phyloP scores from a whole-genome alignment of 2,113 vertebrate genomes.

The Prunella himalayana region DNA sequence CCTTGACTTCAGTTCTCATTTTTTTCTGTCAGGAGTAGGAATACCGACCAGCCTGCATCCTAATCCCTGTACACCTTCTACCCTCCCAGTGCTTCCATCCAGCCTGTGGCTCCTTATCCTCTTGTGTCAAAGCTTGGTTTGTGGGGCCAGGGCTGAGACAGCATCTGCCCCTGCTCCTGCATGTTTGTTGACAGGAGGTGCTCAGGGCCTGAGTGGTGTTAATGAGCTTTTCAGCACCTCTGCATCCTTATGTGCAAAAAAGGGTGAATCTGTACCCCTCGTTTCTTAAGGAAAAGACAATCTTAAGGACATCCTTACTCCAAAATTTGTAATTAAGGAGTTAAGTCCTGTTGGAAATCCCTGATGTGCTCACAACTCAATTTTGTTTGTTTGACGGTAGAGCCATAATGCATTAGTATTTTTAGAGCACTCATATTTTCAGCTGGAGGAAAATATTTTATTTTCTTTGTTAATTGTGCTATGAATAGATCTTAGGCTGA shows the following conservation, averaged over 20 bases:
- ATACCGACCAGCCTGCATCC: neutral
- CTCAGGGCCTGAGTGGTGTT: neutral
- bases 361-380: neutral
- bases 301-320: neutral
- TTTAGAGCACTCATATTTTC: conserved; percentile 35
- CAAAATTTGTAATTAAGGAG: neutral
- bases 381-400: conserved; percentile 8
- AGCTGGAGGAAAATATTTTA: neutral
- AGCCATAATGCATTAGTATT: conserved; percentile 3
- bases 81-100: neutral
- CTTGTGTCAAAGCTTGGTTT: neutral
- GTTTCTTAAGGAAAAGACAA: neutral
- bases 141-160: neutral
- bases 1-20: neutral
- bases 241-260: neutral
- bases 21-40: neutral
- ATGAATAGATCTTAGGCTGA: conserved; percentile 21
- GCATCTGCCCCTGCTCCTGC: neutral
- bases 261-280: neutral
- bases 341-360: neutral
- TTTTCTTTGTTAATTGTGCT: conserved; percentile 41
- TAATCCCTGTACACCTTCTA: neutral
- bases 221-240: neutral
- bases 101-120: neutral
- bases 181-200: neutral